Base-by-base conservation (phyloP, 2,113 vertebrate species). In the Peromyscus maniculatus region DNA sequence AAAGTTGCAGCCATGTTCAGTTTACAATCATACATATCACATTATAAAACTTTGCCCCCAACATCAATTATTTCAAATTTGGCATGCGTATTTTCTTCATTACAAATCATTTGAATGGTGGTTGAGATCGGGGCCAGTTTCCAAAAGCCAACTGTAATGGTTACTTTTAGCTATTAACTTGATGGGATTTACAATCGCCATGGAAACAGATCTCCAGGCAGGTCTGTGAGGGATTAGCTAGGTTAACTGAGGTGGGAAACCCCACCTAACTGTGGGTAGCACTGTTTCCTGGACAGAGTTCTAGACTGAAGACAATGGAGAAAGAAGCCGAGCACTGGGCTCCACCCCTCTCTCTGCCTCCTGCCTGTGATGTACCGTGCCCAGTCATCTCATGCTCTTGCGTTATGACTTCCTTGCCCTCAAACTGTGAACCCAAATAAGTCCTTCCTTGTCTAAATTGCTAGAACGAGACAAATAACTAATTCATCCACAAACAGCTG, bases 1-100 rank as follows among this genome's bases (percentile, higher is more conserved):
- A 75, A 52, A 96, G 91, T 49, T 66, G 36, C 16, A 75, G 72
- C n/a, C 28, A 88, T 12, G 36, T 39, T 77, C 77, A 67, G 28
- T 24, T 93, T 91, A 75, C 62, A 87, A 75, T 87, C 31, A 21
- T 46, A 89, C 31, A 21, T 46, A 89, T 91, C 82, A 46, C 49
- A 17, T 91, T 87, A 78, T 71, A 94, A 80, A 80, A 46, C 11
- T 79, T 79, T 78, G 62, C 28, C 93, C n/a, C n/a, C 62, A 74
- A 52, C 69, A 59, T 74, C 28, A 43, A 39, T 49, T 67, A 78
- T 52, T 59, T 79, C 71, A 49, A 95, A 78, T 69, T 66, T 59
- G 71, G 46, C n/a, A 26, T 28, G 26, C 21, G 7, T 28, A 39
- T 62, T 84, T 75, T 28, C 43, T 9, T 13, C 15, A 62, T 43